Conservation (phyloP, 2,113 vertebrate species). For the Atrichornis clamosus region DNA sequence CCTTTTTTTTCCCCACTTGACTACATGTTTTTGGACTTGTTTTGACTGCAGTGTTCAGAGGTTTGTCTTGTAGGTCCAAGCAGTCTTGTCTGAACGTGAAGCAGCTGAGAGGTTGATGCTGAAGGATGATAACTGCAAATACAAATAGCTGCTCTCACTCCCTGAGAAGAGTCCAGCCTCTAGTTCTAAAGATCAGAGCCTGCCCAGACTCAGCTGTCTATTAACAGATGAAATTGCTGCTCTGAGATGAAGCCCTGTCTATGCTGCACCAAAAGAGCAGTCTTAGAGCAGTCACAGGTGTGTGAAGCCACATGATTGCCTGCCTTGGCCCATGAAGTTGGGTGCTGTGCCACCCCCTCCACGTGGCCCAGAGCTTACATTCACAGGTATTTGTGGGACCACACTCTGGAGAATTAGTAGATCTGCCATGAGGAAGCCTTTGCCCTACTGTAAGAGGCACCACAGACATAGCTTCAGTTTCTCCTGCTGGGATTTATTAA, state of each 20-base stretch:
- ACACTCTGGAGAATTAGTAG: background rate
- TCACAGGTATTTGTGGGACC: background rate
- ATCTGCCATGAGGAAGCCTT: background rate
- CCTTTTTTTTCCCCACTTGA: background rate
- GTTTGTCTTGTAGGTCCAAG: background rate
- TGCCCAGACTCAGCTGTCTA: background rate
- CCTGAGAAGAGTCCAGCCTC: background rate
- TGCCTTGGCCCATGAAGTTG: background rate
- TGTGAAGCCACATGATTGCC: background rate
- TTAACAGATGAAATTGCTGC: background rate
- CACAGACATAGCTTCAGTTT: background rate
- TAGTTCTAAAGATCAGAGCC: background rate
- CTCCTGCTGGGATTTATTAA: background rate
- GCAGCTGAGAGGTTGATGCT: background rate
- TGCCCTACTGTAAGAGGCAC: background rate
- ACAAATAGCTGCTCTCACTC: background rate
- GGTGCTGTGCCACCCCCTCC: background rate
- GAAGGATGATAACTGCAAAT: background rate
- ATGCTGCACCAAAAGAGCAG: background rate
- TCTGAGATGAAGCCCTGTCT: background rate
- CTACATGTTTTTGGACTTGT: background rate
- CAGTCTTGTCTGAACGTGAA: background rate
- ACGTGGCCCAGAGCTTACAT: rapidly evolving
- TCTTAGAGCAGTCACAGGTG: background rate
- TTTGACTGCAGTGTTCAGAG: background rate